Percentiles rank a stretch among this genome's conserved stretches.
phyloP scores from a whole-genome alignment of 2,113 vertebrate species.

The Tachysurus vachellii region DNA sequence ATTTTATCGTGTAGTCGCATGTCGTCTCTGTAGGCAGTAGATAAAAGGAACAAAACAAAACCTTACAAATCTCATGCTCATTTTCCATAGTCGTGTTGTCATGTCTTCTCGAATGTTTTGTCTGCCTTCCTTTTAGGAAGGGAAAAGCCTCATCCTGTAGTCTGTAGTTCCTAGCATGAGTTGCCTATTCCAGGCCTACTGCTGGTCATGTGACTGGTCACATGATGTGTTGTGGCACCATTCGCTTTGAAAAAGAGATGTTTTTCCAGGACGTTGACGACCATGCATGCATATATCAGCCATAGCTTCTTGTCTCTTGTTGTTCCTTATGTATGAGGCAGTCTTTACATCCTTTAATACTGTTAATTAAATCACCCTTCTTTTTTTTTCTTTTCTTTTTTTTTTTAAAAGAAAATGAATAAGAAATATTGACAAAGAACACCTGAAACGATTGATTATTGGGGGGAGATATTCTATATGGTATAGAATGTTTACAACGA shows the following conservation, averaged over 20 bases:
- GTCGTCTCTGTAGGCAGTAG: conserved; percentile 39
- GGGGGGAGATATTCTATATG: background rate
- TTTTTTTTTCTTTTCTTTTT: too few species aligned
- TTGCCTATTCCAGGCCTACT: background rate
- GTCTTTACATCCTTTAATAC: background rate
- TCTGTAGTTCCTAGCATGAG: background rate
- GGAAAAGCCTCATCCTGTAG: background rate
- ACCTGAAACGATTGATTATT: background rate
- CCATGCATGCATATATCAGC: background rate
- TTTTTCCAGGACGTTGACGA: too few species aligned
- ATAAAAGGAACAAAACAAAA: conserved; percentile 47
- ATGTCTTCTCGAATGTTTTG: conserved; percentile 43
- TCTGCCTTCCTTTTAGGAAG: background rate
- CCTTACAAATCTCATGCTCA: conserved; percentile 73
- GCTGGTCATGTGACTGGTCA: background rate
- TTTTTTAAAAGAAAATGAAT: background rate
- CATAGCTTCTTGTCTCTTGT: background rate
- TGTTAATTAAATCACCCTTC: background rate
- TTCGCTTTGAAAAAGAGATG: background rate
- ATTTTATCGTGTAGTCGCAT: conserved; percentile 59
- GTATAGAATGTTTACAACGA: background rate
- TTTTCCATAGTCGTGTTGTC: conserved; percentile 61
- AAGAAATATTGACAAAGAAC: background rate
- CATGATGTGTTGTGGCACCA: background rate
- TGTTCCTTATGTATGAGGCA: background rate